Conservation (phyloP, 2,888 invertebrate genomes). For the Eilema griseolum region DNA sequence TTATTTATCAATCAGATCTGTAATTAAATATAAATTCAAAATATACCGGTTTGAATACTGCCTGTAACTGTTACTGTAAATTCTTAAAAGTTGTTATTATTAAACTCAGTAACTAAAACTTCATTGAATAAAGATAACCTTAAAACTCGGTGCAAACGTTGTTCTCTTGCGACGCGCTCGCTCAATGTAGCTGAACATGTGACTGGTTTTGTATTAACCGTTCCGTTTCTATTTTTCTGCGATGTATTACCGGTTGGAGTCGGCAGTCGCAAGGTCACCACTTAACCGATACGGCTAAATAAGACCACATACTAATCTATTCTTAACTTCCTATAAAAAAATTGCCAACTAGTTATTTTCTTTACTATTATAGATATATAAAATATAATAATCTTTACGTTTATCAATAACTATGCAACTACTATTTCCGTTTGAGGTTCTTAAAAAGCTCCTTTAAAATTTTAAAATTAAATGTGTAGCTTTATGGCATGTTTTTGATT, state of each 20-base stretch:
- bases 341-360: too few relatives aligned
- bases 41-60: neutral
- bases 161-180: neutral
- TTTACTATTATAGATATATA: too few relatives aligned
- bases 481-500: too few relatives aligned
- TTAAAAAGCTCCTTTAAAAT: too few relatives aligned
- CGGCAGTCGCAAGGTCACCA: neutral
- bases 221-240: neutral
- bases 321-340: neutral
- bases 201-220: neutral
- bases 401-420: too few relatives aligned
- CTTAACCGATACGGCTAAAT: neutral
- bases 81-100: neutral
- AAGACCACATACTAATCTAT: neutral
- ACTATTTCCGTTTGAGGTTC: too few relatives aligned
- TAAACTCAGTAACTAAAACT: neutral
- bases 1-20: constrained; percentile 53
- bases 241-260: neutral
- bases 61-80: neutral
- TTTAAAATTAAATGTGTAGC: too few relatives aligned
- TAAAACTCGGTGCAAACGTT: neutral
- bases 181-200: neutral
- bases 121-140: neutral
- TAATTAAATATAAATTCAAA: constrained; percentile 12
- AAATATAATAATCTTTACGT: too few relatives aligned